These are phyloP conservation scores for Harpalus rufipes DNA, from an alignment of 2,888 invertebrate genomes.

Conservation along the genomic window DNA sequence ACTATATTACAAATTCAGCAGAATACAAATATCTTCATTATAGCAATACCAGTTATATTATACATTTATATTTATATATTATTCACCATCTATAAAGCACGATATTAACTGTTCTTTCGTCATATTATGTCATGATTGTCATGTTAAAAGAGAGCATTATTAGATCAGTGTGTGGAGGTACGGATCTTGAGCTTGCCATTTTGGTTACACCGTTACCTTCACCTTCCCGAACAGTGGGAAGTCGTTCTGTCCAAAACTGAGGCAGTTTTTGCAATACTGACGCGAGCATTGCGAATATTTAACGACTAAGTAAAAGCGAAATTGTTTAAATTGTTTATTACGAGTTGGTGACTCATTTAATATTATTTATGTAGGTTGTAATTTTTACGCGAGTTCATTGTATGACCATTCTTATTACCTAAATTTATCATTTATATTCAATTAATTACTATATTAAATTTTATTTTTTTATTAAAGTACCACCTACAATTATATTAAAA, in stretches of 20 bases:
- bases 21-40: background rate
- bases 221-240: background rate
- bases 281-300: background rate
- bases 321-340: background rate
- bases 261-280: background rate
- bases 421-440: too few relatives aligned
- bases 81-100: background rate
- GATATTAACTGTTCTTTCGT: background rate
- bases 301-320: background rate
- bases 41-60: background rate
- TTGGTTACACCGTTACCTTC: constrained; percentile 5
- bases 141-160: background rate
- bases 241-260: background rate
- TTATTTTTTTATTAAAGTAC: too few relatives aligned
- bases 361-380: background rate
- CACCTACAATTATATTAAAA: too few relatives aligned
- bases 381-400: too few relatives aligned
- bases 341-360: background rate
- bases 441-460: too few relatives aligned
- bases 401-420: too few relatives aligned
- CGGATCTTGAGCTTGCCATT: background rate
- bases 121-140: background rate
- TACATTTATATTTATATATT: background rate
- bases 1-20: background rate
- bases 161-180: background rate